Conservation (phyloP, 2,888 invertebrate species). For the Xanthia icteritia region DNA sequence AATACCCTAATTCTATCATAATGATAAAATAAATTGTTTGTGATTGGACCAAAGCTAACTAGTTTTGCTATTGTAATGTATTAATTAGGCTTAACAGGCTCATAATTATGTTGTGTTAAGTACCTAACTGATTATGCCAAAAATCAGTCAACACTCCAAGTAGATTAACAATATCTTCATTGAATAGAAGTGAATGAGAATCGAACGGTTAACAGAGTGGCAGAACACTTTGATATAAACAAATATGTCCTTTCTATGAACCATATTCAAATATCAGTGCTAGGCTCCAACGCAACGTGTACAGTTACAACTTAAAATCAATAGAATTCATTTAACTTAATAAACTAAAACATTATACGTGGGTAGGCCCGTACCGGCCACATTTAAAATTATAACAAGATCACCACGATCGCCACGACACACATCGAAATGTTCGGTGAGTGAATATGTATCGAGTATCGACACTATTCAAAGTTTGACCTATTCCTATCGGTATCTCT, state of each 20-base stretch:
- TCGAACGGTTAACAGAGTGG: background rate
- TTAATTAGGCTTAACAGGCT: no score
- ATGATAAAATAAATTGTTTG: background rate
- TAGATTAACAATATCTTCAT: background rate
- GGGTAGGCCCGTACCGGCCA: constrained; percentile 40
- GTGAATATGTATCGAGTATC: constrained; percentile 59
- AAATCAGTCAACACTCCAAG: constrained; percentile 3
- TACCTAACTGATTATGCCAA: constrained; percentile 2
- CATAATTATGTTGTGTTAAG: background rate
- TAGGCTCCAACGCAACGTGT: constrained; percentile 23
- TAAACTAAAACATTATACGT: constrained; percentile 56
- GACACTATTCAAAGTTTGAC: constrained; percentile 70
- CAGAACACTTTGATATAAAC: background rate
- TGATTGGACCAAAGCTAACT: constrained; percentile 2
- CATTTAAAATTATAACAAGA: constrained; percentile 71
- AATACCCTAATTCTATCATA: background rate
- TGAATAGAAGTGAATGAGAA: background rate
- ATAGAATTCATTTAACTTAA: constrained; percentile 58
- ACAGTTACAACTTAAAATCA: constrained; percentile 48
- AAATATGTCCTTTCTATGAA: background rate
- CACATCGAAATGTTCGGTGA: constrained; percentile 50
- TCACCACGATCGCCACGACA: constrained; percentile 74
- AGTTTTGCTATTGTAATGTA: background rate
- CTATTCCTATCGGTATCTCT: constrained; percentile 63
- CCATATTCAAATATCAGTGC: constrained; percentile 32